Conservation (phyloP, 64 coral and sea anemone species). For the Dendronephthya gigantea region DNA sequence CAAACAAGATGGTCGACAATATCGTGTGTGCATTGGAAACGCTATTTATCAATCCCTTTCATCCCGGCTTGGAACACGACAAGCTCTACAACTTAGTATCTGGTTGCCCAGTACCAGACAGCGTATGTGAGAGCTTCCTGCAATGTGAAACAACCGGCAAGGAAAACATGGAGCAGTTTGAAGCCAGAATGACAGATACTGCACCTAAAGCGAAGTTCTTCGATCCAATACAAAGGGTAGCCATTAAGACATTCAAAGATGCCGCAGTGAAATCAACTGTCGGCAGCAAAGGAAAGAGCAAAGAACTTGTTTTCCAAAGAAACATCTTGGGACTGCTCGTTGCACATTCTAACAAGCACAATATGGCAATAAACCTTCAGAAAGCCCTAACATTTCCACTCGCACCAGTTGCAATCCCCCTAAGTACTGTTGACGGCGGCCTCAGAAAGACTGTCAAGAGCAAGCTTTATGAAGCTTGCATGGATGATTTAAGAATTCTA, state of each 20-base stretch:
- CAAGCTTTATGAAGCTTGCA: background rate
- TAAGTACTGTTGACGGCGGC: background rate
- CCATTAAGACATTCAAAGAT: background rate
- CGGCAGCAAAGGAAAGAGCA: background rate
- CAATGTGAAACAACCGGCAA: background rate
- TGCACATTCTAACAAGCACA: background rate
- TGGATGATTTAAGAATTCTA: background rate
- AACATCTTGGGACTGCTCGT: background rate
- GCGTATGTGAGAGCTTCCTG: background rate
- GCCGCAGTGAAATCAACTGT: background rate
- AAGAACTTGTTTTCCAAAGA: slow-evolving; percentile 7
- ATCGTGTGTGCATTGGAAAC: background rate
- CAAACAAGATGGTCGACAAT: background rate
- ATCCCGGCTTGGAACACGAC: background rate
- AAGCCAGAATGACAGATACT: background rate
- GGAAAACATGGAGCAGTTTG: background rate
- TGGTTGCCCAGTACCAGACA: background rate
- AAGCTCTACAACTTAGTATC: background rate
- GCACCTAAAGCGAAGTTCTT: background rate
- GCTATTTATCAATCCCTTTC: background rate
- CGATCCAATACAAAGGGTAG: background rate
- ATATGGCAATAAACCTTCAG: background rate
- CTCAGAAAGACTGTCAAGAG: background rate
- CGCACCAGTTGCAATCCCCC: background rate
- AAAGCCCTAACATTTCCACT: background rate